A percentile compares a stretch with the other conserved stretches of the same genome.
Conservation (phyloP, 2,888 invertebrate species). For the Xestia xanthographa region DNA sequence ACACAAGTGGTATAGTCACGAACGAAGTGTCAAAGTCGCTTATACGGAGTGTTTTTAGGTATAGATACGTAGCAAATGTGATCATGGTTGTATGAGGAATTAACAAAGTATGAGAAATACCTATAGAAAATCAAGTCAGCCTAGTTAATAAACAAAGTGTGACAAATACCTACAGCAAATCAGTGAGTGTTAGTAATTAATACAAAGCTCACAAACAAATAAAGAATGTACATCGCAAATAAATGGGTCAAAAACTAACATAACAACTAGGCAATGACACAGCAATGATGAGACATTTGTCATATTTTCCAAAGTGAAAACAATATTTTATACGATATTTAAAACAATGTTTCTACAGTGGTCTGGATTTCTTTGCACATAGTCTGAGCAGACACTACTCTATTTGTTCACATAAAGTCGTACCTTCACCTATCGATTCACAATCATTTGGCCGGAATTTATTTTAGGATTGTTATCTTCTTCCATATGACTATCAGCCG, state of each 20-base stretch:
- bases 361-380: not conserved
- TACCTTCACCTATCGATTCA: not conserved
- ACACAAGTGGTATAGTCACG: slow-evolving; percentile 51
- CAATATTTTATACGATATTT: not conserved
- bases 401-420: too few relatives aligned
- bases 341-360: not conserved
- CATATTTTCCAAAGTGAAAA: not conserved
- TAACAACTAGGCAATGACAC: too few relatives aligned
- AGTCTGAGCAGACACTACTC: not conserved
- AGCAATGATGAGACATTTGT: not conserved
- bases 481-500: not conserved
- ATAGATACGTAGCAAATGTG: not conserved
- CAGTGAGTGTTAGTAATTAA: not conserved
- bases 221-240: not conserved
- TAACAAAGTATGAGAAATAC: not conserved
- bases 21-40: slow-evolving; percentile 8
- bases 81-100: not conserved
- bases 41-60: not conserved
- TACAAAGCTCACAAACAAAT: not conserved
- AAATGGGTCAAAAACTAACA: not conserved
- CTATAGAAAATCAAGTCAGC: not conserved
- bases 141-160: not conserved
- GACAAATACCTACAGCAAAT: not conserved
- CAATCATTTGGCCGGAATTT: not conserved
- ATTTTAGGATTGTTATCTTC: not conserved